Conservation (phyloP, 2,113 vertebrate species). For the Aegithalos caudatus region DNA sequence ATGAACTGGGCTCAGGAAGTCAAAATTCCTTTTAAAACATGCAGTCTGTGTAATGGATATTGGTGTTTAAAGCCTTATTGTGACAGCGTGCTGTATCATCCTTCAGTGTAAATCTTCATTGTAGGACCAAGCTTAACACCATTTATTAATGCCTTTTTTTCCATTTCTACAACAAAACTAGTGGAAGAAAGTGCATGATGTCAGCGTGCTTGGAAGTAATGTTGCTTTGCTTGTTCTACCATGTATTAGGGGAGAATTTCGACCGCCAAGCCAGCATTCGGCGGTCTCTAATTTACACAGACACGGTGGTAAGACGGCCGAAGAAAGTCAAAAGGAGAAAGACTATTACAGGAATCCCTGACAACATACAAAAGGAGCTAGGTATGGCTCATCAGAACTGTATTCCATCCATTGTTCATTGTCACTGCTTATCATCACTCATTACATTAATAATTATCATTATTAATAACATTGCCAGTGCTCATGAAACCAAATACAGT, state of each 20-base stretch:
- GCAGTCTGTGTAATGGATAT: not conserved
- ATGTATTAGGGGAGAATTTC: conserved; percentile 96
- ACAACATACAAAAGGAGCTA: conserved; percentile 96
- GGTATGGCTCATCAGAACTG: conserved; percentile 92
- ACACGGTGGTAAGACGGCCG: conserved; percentile 95
- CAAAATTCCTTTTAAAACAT: not conserved
- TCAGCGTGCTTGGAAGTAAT: conserved; percentile 84
- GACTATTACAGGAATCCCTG: conserved; percentile 99
- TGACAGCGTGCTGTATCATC: conserved; percentile 50
- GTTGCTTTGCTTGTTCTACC: conserved; percentile 90
- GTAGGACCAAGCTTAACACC: conserved; percentile 79
- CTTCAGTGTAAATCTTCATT: conserved; percentile 57
- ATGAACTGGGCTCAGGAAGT: not conserved
- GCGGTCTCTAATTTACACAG: conserved; percentile 97
- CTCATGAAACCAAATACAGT: conserved; percentile 70
- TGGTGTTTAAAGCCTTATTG: conserved; percentile 61
- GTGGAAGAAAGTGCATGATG: conserved; percentile 80
- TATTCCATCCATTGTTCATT: conserved; percentile 66
- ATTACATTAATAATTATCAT: not conserved
- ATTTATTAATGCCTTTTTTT: conserved; percentile 79
- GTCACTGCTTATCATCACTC: conserved; percentile 61
- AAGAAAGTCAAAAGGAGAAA: conserved; percentile 99
- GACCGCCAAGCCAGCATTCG: conserved; percentile 98
- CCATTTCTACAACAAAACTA: conserved; percentile 74
- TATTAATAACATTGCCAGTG: conserved; percentile 62